Evolutionary conservation across 2,113 vertebrate genomes (phyloP), one percentile per base, ranked within the genome.

Genomic region (Steatornis caripensis): DNA sequence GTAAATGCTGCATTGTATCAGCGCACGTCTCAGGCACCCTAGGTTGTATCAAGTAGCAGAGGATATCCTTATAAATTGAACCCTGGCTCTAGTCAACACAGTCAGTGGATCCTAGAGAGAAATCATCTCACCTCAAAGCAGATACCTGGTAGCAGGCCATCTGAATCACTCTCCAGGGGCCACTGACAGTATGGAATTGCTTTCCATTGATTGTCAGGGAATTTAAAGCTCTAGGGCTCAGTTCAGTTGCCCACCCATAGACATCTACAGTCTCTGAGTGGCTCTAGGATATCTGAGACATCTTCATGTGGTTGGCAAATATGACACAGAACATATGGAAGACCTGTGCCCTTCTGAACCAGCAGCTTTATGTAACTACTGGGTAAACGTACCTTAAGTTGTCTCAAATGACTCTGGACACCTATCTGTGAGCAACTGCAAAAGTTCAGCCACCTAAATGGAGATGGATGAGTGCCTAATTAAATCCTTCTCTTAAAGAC

Each of bases 81-180:
- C 27, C 24, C 19, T 57, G 21, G 8, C 13, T 16, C 49, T 69
- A 23, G 15, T 57, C 64, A 61, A 57, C 14, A n/a, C 18, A 21
- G 24, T 26, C 30, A 60, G 30, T 48, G 27, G 20, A 61, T 89
- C 49, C 6, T 22, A 30, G 66, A 32, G 10, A 45, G 49, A 27
- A 65, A 51, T 61, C 5, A 5, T 53, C 16, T 82, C 27, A 29
- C 23, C n/a, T 87, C 58, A 57, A 74, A 74, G 66, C 57, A 80
- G n/a, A 43, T 14, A 17, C 5, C 14, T 0, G 0, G 14, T 77
- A 39, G 53, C 29, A 60, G 53, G 10, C 32, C 26, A 37, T 20
- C 26, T 37, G 80, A 84, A 34, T 64, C 54, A 12, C 48, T 64
- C 43, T 55, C 74, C n/a, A 34, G 32, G 55, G 12, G 17, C 29